Percentiles rank a stretch among this genome's conserved stretches.
These are phyloP conservation scores for Girardinichthys multiradiatus DNA, from an alignment of 2,113 vertebrate genomes.

Conservation along the genomic window DNA sequence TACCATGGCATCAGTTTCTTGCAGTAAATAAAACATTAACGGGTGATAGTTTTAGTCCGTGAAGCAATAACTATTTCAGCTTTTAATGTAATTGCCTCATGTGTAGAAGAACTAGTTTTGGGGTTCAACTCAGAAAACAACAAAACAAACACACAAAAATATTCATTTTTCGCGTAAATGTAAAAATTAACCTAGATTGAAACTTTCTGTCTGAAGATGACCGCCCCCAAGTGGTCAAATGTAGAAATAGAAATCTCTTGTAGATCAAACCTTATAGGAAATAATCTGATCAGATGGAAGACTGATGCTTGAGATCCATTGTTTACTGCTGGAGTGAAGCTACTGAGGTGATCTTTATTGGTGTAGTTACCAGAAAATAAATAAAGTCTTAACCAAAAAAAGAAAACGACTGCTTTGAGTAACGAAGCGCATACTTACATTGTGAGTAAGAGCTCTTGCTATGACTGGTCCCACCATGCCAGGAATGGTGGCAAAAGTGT, in stretches of 20 bases:
- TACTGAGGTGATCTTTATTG: not conserved
- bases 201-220: not conserved
- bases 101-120: too few relatives aligned
- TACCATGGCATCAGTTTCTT: too few relatives aligned
- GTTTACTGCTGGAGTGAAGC: not conserved
- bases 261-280: slow-evolving; percentile 2
- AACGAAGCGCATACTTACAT: slow-evolving; percentile 82
- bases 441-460: slow-evolving; percentile 86
- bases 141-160: too few relatives aligned
- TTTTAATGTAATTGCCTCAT: too few relatives aligned
- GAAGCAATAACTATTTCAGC: too few relatives aligned
- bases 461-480: slow-evolving; percentile 97
- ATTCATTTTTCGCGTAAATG: too few relatives aligned
- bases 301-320: not conserved
- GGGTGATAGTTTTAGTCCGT: too few relatives aligned
- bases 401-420: not conserved
- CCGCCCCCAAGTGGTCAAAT: slow-evolving; percentile 35
- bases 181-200: too few relatives aligned
- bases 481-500: slow-evolving; percentile 95
- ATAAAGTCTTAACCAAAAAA: accelerated
- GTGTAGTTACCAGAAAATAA: not conserved
- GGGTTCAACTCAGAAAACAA: too few relatives aligned
- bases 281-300: too few relatives aligned
- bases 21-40: too few relatives aligned
- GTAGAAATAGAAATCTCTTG: slow-evolving; percentile 15